Conservation (phyloP, 2,888 invertebrate genomes). For the Melinaea menophilus region DNA sequence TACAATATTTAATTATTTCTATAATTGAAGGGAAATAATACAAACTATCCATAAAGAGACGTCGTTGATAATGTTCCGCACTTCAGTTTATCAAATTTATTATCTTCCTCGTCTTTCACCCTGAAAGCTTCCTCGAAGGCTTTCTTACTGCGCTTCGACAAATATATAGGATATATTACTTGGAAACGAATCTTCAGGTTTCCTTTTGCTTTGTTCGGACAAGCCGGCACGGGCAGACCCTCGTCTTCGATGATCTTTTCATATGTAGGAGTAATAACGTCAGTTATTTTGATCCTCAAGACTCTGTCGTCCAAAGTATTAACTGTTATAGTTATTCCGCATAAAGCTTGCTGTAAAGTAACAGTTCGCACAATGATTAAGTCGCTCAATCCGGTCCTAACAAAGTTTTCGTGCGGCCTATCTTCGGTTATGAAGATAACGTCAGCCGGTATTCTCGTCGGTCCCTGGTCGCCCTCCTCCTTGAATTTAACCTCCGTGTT, state of each 20-base stretch:
- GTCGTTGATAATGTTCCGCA: conserved; percentile 57
- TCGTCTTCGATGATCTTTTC: conserved; percentile 83
- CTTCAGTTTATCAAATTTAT: conserved; percentile 53
- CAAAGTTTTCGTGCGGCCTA: conserved; percentile 81
- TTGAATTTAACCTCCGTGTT: conserved; percentile 86
- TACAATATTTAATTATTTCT: not conserved
- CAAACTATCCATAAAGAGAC: conserved; percentile 34
- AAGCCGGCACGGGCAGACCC: conserved; percentile 83
- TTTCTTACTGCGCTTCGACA: conserved; percentile 65
- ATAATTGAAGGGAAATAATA: conserved; percentile 1
- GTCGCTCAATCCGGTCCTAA: conserved; percentile 81
- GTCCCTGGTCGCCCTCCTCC: conserved; percentile 88
- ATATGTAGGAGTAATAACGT: conserved; percentile 83
- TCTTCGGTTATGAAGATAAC: conserved; percentile 86
- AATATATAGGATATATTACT: conserved; percentile 60
- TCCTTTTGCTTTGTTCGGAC: conserved; percentile 80
- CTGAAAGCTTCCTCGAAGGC: conserved; percentile 65
- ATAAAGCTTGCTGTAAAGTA: conserved; percentile 83
- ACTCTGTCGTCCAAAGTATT: conserved; percentile 83
- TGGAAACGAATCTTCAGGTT: conserved; percentile 83
- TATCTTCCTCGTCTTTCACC: conserved; percentile 54
- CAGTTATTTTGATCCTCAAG: conserved; percentile 82
- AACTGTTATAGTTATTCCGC: conserved; percentile 82
- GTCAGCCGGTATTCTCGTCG: conserved; percentile 85
- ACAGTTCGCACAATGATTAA: conserved; percentile 80